Percentiles rank a stretch among this genome's conserved stretches.
Evolutionary conservation across 1,140 invertebrate genomes (phyloP).

Genomic region (Drosophila fuyamai): DNA sequence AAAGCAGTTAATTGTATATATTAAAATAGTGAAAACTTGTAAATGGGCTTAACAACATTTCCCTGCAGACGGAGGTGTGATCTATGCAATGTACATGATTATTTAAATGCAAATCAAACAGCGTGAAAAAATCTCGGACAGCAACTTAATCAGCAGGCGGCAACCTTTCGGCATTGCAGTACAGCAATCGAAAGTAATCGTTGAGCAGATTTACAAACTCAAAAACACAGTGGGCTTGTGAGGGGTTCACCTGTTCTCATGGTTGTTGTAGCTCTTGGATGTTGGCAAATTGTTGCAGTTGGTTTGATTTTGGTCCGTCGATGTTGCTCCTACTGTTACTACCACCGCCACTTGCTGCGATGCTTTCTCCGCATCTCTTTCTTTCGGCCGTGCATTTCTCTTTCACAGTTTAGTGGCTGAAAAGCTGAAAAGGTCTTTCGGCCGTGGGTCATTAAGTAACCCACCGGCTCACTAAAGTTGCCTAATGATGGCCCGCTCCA

Average conservation of each 20-base stretch:
- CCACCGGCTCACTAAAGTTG: slow-evolving; percentile 27
- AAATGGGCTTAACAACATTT: slow-evolving; percentile 1
- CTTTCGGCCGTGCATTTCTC: slow-evolving; percentile 56
- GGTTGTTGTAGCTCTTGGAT: slow-evolving; percentile 24
- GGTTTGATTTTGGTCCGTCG: slow-evolving; percentile 48
- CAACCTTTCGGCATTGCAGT: slow-evolving; percentile 41
- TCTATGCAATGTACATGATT: slow-evolving; percentile 35
- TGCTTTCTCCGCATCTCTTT: slow-evolving; percentile 80
- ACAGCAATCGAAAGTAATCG: slow-evolving; percentile 69
- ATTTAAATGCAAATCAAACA: slow-evolving; percentile 50
- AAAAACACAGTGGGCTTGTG: slow-evolving; percentile 12
- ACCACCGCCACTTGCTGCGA: slow-evolving; percentile 3
- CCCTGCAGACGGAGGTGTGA: slow-evolving; percentile 16
- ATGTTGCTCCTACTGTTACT: not conserved
- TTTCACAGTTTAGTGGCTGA: slow-evolving; percentile 72
- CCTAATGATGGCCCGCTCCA: slow-evolving; percentile 39
- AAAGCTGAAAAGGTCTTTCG: slow-evolving; percentile 38
- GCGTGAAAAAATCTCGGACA: slow-evolving; percentile 50
- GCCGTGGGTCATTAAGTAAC: slow-evolving; percentile 78
- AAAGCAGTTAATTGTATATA: no score
- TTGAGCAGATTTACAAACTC: slow-evolving; percentile 55
- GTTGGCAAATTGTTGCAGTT: slow-evolving; percentile 70
- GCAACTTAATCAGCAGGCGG: slow-evolving; percentile 40
- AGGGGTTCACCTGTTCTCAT: slow-evolving; percentile 58
- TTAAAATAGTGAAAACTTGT: slow-evolving; percentile 1